A percentile compares a stretch with the other conserved stretches of the same genome.
Conservation (phyloP, 2,888 invertebrate genomes). For the Rotaria socialis region DNA sequence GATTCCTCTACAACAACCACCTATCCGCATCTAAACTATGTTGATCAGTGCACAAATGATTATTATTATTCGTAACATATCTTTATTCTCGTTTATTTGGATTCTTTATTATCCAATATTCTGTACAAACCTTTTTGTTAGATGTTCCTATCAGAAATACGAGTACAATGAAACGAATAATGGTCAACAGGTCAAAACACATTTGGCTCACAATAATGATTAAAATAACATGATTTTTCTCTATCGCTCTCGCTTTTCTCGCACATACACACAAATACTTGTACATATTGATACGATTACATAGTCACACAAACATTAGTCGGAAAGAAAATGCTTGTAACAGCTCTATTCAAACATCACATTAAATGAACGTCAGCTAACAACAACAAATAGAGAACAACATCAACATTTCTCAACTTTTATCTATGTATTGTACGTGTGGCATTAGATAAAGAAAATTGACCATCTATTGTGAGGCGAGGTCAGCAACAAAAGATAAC, state of each 20-base stretch:
- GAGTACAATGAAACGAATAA: background rate
- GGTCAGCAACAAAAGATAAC: background rate
- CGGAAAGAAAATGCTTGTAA: background rate
- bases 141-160: background rate
- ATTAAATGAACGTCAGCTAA: background rate
- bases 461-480: background rate
- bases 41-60: background rate
- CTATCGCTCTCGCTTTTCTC: background rate
- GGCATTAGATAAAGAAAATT: constrained; percentile 7
- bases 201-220: background rate
- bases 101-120: background rate
- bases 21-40: background rate
- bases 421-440: background rate
- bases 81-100: background rate
- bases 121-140: background rate
- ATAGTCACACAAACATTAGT: background rate
- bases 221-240: background rate
- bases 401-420: background rate
- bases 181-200: background rate
- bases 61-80: background rate
- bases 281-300: background rate
- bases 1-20: background rate
- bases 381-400: background rate
- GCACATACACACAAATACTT: background rate
- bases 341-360: background rate